Percentiles rank a stretch among this genome's conserved stretches.
These are phyloP conservation scores for Pteruthius melanotis DNA, from an alignment of 2,113 vertebrate genomes.

Conservation along the genomic window DNA sequence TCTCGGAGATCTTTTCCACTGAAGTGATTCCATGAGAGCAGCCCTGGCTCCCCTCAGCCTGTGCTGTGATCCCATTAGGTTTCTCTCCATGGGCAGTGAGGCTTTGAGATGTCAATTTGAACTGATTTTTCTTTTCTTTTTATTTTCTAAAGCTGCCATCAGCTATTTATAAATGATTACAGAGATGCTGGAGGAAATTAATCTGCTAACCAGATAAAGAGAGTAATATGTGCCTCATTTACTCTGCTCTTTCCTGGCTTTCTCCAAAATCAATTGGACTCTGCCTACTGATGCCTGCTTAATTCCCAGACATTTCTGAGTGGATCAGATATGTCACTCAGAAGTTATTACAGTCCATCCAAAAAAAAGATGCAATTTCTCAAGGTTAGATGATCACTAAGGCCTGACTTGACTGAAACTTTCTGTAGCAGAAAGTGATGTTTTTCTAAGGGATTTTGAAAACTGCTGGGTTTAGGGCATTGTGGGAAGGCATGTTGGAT, in stretches of 20 bases:
- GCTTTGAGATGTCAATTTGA: neutral
- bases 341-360: neutral
- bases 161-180: conserved; percentile 11
- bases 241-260: neutral
- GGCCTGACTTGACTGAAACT: neutral
- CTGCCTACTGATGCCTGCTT: conserved; percentile 16
- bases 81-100: neutral
- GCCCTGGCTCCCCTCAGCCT: neutral
- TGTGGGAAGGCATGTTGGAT: neutral
- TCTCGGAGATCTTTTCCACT: neutral
- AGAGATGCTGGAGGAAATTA: conserved; percentile 39
- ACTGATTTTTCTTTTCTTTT: neutral
- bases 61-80: fast-evolving
- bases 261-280: conserved; percentile 38
- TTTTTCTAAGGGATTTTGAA: neutral
- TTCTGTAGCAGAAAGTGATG: neutral
- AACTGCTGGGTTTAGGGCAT: neutral
- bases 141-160: neutral
- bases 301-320: conserved; percentile 7
- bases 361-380: neutral
- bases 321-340: conserved; percentile 40
- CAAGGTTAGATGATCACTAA: neutral
- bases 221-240: conserved; percentile 27
- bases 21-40: neutral
- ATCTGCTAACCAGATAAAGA: conserved; percentile 38